A percentile compares a stretch with the other conserved stretches of the same genome.
Evolutionary conservation across 2,888 invertebrate species (phyloP).

Genomic region (Patella pellucida): DNA sequence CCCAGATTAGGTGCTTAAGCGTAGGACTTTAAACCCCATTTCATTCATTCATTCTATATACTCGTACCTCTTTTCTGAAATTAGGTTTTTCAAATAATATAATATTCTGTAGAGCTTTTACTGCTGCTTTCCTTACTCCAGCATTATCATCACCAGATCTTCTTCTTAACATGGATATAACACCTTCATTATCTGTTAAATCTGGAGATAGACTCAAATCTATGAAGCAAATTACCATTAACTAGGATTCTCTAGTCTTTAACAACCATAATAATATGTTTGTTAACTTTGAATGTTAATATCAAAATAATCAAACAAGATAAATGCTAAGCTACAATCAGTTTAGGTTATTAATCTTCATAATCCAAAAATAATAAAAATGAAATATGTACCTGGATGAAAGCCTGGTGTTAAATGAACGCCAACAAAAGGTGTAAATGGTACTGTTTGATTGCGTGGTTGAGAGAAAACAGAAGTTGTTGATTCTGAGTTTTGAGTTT

Average conservation of each 20-base stretch:
- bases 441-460: not conserved
- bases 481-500: not conserved
- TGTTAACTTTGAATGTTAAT: too few relatives aligned
- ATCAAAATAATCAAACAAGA: not conserved
- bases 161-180: conserved; percentile 70
- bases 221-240: too few relatives aligned
- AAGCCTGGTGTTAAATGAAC: conserved; percentile 42
- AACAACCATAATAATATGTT: too few relatives aligned
- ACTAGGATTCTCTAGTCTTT: too few relatives aligned
- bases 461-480: too few relatives aligned
- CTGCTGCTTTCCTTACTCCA: conserved; percentile 74
- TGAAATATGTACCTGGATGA: conserved; percentile 47
- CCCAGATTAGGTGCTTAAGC: too few relatives aligned
- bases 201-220: too few relatives aligned
- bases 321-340: too few relatives aligned
- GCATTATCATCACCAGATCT: conserved; percentile 74
- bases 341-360: too few relatives aligned
- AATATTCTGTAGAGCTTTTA: conserved; percentile 71
- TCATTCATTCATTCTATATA: too few relatives aligned
- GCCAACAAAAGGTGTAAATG: conserved; percentile 17
- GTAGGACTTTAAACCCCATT: too few relatives aligned
- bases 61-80: conserved; percentile 46
- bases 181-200: conserved; percentile 60
- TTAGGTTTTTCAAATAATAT: conserved; percentile 63
- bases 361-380: not conserved